These are phyloP conservation scores for Myopa testacea DNA, from an alignment of 2,888 invertebrate genomes.

Conservation along the genomic window DNA sequence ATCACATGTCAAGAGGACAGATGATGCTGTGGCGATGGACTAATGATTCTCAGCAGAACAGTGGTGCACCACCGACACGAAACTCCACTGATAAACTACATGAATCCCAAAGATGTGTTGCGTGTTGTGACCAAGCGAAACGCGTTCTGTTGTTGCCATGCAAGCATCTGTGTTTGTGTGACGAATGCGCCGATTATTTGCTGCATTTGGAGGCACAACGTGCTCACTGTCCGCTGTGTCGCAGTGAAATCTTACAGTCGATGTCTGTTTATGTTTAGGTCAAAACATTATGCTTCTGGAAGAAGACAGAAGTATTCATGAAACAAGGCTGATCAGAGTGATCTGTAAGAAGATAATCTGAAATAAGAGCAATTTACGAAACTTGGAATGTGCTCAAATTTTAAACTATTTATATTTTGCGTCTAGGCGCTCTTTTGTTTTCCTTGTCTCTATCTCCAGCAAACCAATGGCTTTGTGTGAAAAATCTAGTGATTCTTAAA, in stretches of 20 bases:
- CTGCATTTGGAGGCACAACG: conserved; percentile 25
- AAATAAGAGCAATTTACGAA: too few relatives aligned
- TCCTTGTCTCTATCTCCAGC: too few relatives aligned
- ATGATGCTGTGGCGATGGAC: not conserved
- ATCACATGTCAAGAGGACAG: not conserved
- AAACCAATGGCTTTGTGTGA: too few relatives aligned
- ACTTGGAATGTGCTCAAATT: too few relatives aligned
- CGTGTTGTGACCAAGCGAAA: conserved; percentile 53
- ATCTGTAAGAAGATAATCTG: too few relatives aligned
- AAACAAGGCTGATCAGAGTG: too few relatives aligned
- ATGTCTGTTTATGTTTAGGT: conserved; percentile 45
- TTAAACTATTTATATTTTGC: too few relatives aligned
- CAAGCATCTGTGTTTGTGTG: conserved; percentile 55
- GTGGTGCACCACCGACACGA: not conserved
- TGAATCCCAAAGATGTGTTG: conserved; percentile 48
- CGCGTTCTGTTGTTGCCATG: conserved; percentile 53
- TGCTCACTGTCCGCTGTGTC: conserved; percentile 52
- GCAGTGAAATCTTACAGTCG: conserved; percentile 43
- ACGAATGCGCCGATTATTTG: conserved; percentile 50
- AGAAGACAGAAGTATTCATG: not conserved
- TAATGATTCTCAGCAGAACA: not conserved
- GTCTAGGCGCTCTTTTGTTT: too few relatives aligned
- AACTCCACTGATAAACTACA: conserved; percentile 28
- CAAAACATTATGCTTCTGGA: not conserved
- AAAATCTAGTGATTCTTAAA: too few relatives aligned